Percentiles rank a stretch among this genome's conserved stretches.
phyloP scores from a whole-genome alignment of 2,113 vertebrate species.

The Lamprotornis superbus region DNA sequence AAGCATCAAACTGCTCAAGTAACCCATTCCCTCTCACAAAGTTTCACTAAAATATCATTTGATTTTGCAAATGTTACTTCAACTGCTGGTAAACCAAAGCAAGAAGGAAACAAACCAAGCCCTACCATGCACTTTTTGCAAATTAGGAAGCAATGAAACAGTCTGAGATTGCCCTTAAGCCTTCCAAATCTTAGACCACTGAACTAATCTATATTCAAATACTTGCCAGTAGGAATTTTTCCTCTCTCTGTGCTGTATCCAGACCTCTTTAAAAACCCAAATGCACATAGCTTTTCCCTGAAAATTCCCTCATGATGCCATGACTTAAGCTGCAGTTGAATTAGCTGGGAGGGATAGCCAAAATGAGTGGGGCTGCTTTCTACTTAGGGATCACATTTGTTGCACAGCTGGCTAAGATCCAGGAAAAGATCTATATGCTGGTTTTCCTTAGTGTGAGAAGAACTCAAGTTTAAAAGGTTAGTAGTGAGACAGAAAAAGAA shows the following conservation, averaged over 20 bases:
- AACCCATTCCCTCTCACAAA: neutral
- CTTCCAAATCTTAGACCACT: neutral
- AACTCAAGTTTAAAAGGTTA: slow-evolving; percentile 22
- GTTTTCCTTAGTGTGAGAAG: neutral
- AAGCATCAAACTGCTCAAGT: neutral
- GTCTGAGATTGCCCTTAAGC: neutral
- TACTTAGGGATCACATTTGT: slow-evolving; percentile 30
- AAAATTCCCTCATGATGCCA: slow-evolving; percentile 15
- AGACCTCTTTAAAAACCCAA: neutral
- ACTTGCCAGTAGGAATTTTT: neutral
- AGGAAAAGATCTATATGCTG: slow-evolving; percentile 5
- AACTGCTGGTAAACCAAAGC: neutral
- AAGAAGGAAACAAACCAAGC: neutral
- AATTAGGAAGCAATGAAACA: neutral
- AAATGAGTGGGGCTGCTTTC: neutral
- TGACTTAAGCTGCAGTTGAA: neutral
- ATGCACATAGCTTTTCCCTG: neutral
- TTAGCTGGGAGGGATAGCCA: neutral
- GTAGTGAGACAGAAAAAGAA: slow-evolving; percentile 32
- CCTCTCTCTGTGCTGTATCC: neutral
- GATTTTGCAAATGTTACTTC: neutral
- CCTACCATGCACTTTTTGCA: neutral
- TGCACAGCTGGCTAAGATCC: slow-evolving; percentile 35
- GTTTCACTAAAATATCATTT: neutral
- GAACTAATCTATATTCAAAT: neutral